A percentile compares a stretch with the other conserved stretches of the same genome.
These are phyloP conservation scores for Lampris megalopsis DNA, from an alignment of 2,113 vertebrate genomes.

Conservation along the genomic window DNA sequence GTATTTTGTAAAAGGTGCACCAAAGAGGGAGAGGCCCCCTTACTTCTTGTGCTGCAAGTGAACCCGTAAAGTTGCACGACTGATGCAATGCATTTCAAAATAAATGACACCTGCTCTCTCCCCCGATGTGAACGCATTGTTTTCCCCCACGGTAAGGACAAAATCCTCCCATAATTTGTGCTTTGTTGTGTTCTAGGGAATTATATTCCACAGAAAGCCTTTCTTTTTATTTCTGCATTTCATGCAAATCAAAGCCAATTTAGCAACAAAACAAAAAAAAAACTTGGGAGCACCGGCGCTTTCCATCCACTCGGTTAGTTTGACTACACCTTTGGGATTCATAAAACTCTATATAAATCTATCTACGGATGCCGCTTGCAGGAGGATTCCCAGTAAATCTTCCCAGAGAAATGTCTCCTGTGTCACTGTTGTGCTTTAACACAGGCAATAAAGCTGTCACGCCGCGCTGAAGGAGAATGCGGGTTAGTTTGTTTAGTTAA, in stretches of 20 bases:
- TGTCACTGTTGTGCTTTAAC: slow-evolving; percentile 6
- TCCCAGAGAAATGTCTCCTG: not conserved
- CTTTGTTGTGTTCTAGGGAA: too few species aligned
- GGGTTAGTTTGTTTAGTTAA: slow-evolving; percentile 12
- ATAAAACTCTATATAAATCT: slow-evolving; percentile 47
- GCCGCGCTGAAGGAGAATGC: not conserved
- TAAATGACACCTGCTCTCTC: too few species aligned
- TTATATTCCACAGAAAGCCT: too few species aligned
- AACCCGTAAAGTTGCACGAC: too few species aligned
- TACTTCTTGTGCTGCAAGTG: too few species aligned
- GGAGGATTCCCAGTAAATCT: slow-evolving; percentile 24
- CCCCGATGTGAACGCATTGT: too few species aligned
- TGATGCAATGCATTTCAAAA: too few species aligned
- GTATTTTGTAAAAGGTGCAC: too few species aligned
- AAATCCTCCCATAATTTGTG: too few species aligned
- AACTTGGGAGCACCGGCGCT: slow-evolving; percentile 17
- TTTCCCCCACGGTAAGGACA: too few species aligned
- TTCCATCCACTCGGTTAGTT: slow-evolving; percentile 13
- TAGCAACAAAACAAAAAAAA: not conserved
- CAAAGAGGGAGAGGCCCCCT: not conserved
- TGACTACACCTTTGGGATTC: slow-evolving; percentile 24
- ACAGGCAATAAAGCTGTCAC: slow-evolving; percentile 15
- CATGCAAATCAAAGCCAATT: not conserved
- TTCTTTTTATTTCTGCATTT: not conserved
- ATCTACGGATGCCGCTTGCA: slow-evolving; percentile 20